Conservation (phyloP, 2,113 vertebrate genomes). For the Cisticola juncidis region DNA sequence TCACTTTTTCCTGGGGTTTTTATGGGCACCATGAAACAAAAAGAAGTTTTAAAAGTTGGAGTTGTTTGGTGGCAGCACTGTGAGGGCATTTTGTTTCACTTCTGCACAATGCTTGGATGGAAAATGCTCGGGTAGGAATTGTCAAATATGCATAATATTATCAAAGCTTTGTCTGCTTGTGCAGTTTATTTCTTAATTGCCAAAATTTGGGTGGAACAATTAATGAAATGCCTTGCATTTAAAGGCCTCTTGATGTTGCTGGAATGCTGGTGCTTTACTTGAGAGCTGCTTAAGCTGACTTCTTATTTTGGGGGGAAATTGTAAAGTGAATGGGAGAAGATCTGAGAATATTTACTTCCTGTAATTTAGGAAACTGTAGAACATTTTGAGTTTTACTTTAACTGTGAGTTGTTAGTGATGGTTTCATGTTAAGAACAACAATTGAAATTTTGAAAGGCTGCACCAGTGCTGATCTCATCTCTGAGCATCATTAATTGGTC, state of each 20-base stretch:
- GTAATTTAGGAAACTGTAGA: neutral
- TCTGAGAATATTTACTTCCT: neutral
- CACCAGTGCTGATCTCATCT: neutral
- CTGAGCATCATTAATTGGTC: neutral
- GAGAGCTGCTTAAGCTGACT: neutral
- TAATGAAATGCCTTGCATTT: neutral
- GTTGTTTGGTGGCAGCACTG: constrained; percentile 9
- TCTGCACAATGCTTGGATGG: neutral
- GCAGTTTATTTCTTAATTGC: neutral
- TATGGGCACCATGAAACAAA: constrained; percentile 64
- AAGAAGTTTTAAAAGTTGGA: constrained; percentile 67
- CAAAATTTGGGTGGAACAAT: neutral
- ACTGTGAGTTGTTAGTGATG: neutral
- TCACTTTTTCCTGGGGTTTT: constrained; percentile 74
- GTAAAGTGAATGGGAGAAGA: neutral
- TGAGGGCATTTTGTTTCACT: neutral
- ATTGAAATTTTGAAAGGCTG: neutral
- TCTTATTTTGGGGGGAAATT: neutral
- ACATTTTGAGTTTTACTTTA: neutral
- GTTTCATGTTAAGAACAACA: neutral
- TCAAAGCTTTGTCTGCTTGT: neutral
- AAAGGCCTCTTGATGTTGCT: neutral
- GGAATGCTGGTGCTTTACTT: neutral
- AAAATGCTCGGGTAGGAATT: neutral
- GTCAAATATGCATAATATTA: neutral